A percentile compares a stretch with the other conserved stretches of the same genome.
These are phyloP conservation scores for Drosophila paucipuncta DNA, from an alignment of 2,888 invertebrate species.

Conservation along the genomic window DNA sequence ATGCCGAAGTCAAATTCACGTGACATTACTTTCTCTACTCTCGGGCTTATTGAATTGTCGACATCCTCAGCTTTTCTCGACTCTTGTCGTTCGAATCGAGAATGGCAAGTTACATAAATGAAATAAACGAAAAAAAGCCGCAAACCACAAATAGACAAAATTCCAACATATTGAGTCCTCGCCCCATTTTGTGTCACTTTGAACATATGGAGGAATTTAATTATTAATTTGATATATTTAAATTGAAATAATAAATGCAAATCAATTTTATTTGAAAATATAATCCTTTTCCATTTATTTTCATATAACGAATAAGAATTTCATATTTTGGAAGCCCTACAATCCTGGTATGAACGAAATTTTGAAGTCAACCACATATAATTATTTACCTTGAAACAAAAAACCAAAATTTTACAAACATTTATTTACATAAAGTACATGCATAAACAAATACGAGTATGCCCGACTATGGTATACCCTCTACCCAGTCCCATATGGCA, in stretches of 20 bases:
- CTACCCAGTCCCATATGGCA: not conserved
- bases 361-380: not conserved
- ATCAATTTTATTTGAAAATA: not conserved
- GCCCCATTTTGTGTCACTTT: not conserved
- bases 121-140: not conserved
- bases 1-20: conserved; percentile 20
- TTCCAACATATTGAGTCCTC: not conserved
- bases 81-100: not conserved
- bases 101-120: not conserved
- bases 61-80: not conserved
- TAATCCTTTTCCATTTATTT: not conserved
- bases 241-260: not conserved
- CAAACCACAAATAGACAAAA: not conserved
- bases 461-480: not conserved
- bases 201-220: not conserved
- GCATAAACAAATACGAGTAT: not conserved
- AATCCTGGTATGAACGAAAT: not conserved
- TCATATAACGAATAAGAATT: not conserved
- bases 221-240: not conserved
- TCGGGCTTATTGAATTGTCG: conserved; percentile 27
- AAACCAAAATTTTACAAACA: not conserved
- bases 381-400: not conserved
- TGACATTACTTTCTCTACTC: conserved; percentile 2
- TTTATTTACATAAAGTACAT: not conserved
- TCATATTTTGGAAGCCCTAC: not conserved